These are phyloP conservation scores for Drosophila merina DNA, from an alignment of 2,888 invertebrate genomes.

Conservation along the genomic window DNA sequence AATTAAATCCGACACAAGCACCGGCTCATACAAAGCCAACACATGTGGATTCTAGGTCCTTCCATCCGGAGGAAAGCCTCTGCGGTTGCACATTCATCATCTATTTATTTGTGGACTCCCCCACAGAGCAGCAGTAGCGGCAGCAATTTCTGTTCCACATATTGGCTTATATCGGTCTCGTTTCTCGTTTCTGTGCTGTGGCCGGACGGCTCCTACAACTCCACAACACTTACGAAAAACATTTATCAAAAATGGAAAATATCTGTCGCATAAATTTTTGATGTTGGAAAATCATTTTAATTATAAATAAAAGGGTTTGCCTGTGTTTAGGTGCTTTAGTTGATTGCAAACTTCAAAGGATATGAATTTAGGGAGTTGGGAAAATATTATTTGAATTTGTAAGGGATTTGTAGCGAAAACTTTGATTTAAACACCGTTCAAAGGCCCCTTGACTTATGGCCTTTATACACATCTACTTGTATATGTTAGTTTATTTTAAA, in stretches of 20 bases:
- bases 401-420: neutral
- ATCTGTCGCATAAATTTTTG: neutral
- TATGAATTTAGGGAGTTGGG: neutral
- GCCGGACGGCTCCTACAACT: neutral
- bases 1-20: conserved; percentile 75
- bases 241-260: conserved; percentile 1
- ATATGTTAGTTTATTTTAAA: too few relatives aligned
- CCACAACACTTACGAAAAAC: conserved; percentile 1
- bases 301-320: neutral
- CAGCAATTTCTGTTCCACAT: neutral
- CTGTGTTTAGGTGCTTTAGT: neutral
- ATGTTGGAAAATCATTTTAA: neutral
- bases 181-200: conserved; percentile 1
- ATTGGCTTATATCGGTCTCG: conserved; percentile 15
- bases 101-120: conserved; percentile 54
- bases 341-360: neutral
- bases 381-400: neutral
- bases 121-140: neutral
- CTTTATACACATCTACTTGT: too few relatives aligned
- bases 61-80: conserved; percentile 9
- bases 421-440: too few relatives aligned
- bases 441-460: too few relatives aligned
- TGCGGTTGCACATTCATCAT: conserved; percentile 71
- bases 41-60: conserved; percentile 18
- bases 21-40: conserved; percentile 10